These are phyloP conservation scores for Cordilura impudica DNA, from an alignment of 2,888 invertebrate species.

Conservation along the genomic window DNA sequence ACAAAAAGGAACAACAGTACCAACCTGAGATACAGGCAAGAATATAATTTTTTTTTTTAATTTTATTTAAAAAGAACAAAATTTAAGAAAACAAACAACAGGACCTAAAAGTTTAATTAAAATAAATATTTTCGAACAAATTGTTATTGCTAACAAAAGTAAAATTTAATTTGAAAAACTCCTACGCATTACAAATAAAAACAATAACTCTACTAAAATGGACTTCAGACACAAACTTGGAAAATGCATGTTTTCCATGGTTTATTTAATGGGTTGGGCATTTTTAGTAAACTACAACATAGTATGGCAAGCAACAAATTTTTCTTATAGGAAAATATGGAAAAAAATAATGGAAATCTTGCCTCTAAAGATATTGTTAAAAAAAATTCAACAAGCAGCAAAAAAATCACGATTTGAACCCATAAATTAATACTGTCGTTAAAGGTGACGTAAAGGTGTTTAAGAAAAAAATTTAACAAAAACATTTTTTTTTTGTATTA, in stretches of 20 bases:
- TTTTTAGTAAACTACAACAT: conserved; percentile 12
- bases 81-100: conserved; percentile 14
- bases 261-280: conserved; percentile 63
- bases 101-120: conserved; percentile 51
- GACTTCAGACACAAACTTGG: conserved; percentile 49
- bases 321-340: conserved; percentile 16
- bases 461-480: conserved; percentile 17
- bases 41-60: background rate
- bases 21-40: background rate
- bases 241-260: conserved; percentile 54
- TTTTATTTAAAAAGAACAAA: background rate
- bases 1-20: conserved; percentile 1
- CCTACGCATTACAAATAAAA: conserved; percentile 25
- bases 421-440: conserved; percentile 68
- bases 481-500: conserved; percentile 7
- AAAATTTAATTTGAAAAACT: conserved; percentile 25
- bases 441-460: conserved; percentile 66
- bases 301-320: conserved; percentile 17
- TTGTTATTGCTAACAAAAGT: conserved; percentile 43
- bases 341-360: conserved; percentile 31
- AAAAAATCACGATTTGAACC: conserved; percentile 66
- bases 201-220: conserved; percentile 44
- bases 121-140: conserved; percentile 31
- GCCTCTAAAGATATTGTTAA: conserved; percentile 25
- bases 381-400: conserved; percentile 9